Base-by-base conservation (phyloP, 2,113 vertebrate species). In the Zeus faber region DNA sequence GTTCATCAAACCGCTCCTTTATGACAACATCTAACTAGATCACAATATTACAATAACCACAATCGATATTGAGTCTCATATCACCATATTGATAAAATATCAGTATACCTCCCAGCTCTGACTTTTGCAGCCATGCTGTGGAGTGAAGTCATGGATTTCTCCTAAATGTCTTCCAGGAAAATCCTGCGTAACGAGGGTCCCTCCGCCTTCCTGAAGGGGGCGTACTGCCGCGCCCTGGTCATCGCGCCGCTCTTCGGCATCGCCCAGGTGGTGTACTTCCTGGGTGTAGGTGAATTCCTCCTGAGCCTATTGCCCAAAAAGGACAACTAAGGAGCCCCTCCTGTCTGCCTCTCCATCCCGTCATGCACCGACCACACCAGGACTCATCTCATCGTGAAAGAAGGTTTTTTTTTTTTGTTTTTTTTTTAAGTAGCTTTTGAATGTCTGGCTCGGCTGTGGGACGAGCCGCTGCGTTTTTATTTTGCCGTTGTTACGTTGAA, bases 211-310 rank as follows among this genome's bases (percentile, higher is more conserved):
- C 89, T 99, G 78, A 99, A 99, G 79, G 97, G 97, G 1, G 96
- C 97, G 0, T 98, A 98, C 84, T 99, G 97, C 80, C 92, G 97
- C n/a, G 96, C 97, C 6, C 88, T 99, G 77, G 96, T 99, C 77
- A 98, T 99, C 0, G 97, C 97, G 0, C 97, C 97, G 0, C 91
- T 99, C 43, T 99, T 99, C 0, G 97, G 97, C 82, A 98, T 99
- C 0, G 97, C 96, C 9, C 97, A 99, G 86, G 95, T 98, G 0
- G 70, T 99, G 67, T 99, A 99, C 84, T 99, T 99, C 82, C 83
- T 99, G 1, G 97, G 96, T n/a, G 94, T 95, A 0, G 97, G 91
- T 0, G 97, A 99, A 84, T 90, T 83, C 72, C 67, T 99, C 76
- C 89, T 99, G 80, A 90, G 88, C 81, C 80, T 89, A 77, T 87